Conservation (phyloP, 2,797 vertebrate species). For the Pangasius macronema region DNA sequence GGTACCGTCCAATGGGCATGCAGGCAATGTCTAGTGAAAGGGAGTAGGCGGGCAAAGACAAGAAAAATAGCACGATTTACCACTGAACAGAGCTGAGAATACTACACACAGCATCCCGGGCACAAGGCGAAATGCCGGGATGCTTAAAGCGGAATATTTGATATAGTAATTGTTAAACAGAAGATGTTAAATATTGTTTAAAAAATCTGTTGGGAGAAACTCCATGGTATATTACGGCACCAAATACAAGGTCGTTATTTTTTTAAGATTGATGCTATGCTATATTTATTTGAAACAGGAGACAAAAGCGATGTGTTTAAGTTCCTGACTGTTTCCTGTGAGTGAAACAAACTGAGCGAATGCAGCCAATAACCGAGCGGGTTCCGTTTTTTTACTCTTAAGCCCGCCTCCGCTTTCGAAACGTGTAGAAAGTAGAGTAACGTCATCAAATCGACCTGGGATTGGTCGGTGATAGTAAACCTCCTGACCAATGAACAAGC, state of each 20-base stretch:
- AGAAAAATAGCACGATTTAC: slow-evolving; percentile 46
- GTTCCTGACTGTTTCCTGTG: background rate
- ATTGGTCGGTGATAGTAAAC: slow-evolving; percentile 69
- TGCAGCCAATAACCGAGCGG: slow-evolving; percentile 74
- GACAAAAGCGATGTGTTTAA: background rate
- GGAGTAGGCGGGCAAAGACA: slow-evolving; percentile 53
- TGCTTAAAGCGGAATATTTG: background rate
- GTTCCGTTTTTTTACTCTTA: slow-evolving; percentile 41
- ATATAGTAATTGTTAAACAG: background rate
- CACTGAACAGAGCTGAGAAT: slow-evolving; percentile 52
- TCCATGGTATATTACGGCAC: background rate
- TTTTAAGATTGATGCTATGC: background rate
- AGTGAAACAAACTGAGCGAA: slow-evolving; percentile 39
- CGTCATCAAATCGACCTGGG: slow-evolving; percentile 71
- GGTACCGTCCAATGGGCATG: slow-evolving; percentile 75
- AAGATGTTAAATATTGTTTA: background rate
- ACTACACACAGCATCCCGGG: background rate
- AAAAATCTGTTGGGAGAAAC: background rate
- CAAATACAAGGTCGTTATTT: background rate
- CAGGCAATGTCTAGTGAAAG: slow-evolving; percentile 60
- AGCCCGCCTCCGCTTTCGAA: slow-evolving; percentile 69
- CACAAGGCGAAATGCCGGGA: background rate
- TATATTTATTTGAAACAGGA: background rate
- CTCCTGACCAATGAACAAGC: slow-evolving; percentile 74
- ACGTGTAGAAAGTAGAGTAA: slow-evolving; percentile 56